Evolutionary conservation across 2,113 vertebrate species (phyloP).

Genomic region (Nycticryphes semicollaris): DNA sequence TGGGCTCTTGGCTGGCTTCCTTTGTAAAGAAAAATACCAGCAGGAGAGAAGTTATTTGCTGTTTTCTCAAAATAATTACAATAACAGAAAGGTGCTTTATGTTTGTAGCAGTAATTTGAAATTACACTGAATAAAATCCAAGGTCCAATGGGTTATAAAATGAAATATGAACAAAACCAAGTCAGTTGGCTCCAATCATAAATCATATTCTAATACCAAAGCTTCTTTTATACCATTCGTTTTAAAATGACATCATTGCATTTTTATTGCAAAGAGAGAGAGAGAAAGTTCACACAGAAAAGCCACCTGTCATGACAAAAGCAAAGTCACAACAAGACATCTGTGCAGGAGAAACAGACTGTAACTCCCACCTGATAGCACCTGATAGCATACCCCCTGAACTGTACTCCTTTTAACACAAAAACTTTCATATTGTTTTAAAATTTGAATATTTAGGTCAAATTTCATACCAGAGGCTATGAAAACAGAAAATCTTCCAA

Average conservation of each 20-base stretch:
- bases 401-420: background rate
- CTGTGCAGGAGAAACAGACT: background rate
- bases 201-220: background rate
- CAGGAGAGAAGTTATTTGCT: background rate
- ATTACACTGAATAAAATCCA: background rate
- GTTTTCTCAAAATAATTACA: conserved; percentile 2
- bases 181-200: background rate
- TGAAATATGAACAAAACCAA: background rate
- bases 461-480: background rate
- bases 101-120: background rate
- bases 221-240: background rate
- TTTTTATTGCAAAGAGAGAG: background rate
- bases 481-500: background rate
- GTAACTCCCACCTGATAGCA: background rate
- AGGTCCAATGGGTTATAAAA: background rate
- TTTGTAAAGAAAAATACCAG: conserved; percentile 5
- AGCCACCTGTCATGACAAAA: background rate
- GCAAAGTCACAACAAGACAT: too few relatives aligned
- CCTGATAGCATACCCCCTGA: background rate
- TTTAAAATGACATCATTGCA: background rate
- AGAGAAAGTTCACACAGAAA: background rate
- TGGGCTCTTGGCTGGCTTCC: background rate
- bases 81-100: background rate
- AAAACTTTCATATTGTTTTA: background rate
- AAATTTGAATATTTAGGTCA: background rate